Base-by-base conservation (phyloP, 2,888 invertebrate species). In the Campopleginae sp. region DNA sequence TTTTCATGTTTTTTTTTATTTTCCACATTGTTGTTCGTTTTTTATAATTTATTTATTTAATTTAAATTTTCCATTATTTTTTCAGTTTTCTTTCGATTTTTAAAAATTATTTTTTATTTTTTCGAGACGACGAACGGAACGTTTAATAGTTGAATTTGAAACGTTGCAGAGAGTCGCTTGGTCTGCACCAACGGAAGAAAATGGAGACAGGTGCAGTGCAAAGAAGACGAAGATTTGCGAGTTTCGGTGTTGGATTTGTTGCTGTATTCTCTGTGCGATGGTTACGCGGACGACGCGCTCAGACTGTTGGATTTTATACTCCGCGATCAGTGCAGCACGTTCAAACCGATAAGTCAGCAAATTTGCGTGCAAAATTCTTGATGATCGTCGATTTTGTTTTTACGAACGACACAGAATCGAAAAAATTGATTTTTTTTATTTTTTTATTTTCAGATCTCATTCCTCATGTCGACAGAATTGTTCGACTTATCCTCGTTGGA, bases 301-400 rank as follows among this genome's bases (percentile, higher is more conserved):
- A 86, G 80, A 7, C 82, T 92, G 27, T 90, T 91, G 31, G 80
- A 90, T 54, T 88, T 88, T 77, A 79, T 92, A 65, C 44, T 91
- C 7, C n/a, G 27, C 42, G 90, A 92, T 86, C 92, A 92, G 70
- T 70, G 61, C 42, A 88, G 80, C 33, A 86, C 83, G 81, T 88
- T 87, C 86, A 74, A 87, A 71, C 92, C 92, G 54, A 88, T 92
- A 88, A 91, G 92, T 92, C 86, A 90, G 88, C 61, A 17, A 70
- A 63, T 68, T 66, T 6, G 4, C 31, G 23, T 33, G n/a, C 8
- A 31, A 70, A 46, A 65, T 38, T 10, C 23, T 54, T 54, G 1
- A 58, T 58, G 5, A 58, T 27, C 58, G 12, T 12, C 27, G 14
- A 38, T 38, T 58, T 58, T n/a, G 14, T 14, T 12, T 58, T 4